phyloP scores from a whole-genome alignment of 2,888 invertebrate species.

The Phortica okadai region DNA sequence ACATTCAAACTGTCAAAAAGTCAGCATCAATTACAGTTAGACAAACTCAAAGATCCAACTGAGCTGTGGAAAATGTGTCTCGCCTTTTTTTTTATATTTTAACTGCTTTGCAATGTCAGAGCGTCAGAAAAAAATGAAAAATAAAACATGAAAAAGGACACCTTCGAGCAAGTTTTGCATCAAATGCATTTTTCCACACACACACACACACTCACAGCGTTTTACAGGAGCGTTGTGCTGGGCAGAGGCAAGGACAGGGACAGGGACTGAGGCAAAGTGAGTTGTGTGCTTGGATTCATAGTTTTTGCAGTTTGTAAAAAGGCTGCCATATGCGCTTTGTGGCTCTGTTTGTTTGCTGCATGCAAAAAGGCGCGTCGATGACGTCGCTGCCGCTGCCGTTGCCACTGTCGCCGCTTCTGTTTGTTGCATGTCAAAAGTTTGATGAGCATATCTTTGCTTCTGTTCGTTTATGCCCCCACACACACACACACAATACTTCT shows the following conservation, averaged over 20 bases:
- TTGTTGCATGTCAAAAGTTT: slow-evolving; percentile 67
- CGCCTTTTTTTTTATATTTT: neutral
- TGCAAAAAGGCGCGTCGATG: slow-evolving; percentile 67
- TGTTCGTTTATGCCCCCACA: slow-evolving; percentile 38
- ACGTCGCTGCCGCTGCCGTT: slow-evolving; percentile 3
- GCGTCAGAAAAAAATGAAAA: neutral
- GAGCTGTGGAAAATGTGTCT: slow-evolving; percentile 41
- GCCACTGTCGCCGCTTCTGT: slow-evolving; percentile 19
- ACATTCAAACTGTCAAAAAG: slow-evolving; percentile 74
- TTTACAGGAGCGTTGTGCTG: too few species aligned
- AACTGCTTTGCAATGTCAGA: neutral
- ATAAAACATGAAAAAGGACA: slow-evolving; percentile 28
- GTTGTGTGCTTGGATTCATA: neutral
- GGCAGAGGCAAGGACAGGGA: neutral
- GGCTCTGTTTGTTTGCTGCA: slow-evolving; percentile 62
- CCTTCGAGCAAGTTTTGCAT: slow-evolving; percentile 62
- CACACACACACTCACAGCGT: neutral
- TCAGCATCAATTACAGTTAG: slow-evolving; percentile 73
- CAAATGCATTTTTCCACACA: slow-evolving; percentile 61
- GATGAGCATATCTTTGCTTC: slow-evolving; percentile 50
- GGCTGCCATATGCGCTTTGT: slow-evolving; percentile 66
- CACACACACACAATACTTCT: neutral
- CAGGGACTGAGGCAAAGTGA: neutral
- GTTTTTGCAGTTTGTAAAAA: slow-evolving; percentile 51
- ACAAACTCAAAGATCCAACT: slow-evolving; percentile 61